Evolutionary conservation across 2,113 vertebrate species (phyloP).

Genomic region (Merops nubicus): DNA sequence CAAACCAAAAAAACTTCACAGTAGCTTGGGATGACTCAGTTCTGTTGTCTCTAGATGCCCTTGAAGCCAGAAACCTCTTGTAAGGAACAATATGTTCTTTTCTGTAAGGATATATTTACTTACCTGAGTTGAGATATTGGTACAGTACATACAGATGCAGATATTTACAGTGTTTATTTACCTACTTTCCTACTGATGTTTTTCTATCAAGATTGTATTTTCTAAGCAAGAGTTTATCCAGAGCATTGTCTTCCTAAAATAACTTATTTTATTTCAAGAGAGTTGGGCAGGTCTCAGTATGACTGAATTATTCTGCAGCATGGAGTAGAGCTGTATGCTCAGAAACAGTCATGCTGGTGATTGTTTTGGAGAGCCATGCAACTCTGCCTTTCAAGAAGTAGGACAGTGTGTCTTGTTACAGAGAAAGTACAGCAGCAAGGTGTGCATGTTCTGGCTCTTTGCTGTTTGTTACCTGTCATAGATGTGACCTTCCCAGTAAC

Average conservation of each 20-base stretch:
- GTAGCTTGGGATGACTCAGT: slow-evolving; percentile 4
- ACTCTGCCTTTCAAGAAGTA: not conserved
- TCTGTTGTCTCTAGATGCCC: not conserved
- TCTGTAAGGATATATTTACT: not conserved
- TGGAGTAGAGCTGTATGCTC: not conserved
- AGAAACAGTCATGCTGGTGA: not conserved
- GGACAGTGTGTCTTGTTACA: not conserved
- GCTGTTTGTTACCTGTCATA: not conserved
- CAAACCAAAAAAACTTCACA: not conserved
- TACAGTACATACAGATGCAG: not conserved
- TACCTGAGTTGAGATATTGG: not conserved
- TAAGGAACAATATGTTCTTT: not conserved
- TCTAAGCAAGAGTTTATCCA: not conserved
- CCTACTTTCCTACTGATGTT: not conserved
- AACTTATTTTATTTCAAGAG: not conserved
- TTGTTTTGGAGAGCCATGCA: not conserved
- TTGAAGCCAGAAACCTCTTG: not conserved
- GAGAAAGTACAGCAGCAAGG: not conserved
- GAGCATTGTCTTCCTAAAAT: not conserved
- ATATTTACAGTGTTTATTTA: not conserved
- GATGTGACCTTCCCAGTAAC: not conserved
- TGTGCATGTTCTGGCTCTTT: not conserved
- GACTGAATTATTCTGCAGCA: not conserved
- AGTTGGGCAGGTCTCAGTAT: not conserved
- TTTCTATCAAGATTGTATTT: not conserved